phyloP scores from a whole-genome alignment of 2,797 vertebrate species.

The Coreius guichenoti region DNA sequence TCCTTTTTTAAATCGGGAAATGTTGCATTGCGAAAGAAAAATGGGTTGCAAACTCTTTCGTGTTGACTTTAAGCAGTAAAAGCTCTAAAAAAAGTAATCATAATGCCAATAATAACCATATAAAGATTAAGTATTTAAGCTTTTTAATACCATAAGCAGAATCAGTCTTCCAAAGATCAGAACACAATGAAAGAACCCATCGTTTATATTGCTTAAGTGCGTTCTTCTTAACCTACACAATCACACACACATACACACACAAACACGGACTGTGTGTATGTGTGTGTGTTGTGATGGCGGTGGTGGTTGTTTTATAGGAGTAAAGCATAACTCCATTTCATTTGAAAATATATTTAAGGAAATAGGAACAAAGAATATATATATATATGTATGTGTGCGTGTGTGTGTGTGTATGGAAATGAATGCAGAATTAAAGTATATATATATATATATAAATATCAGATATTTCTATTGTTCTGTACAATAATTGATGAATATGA shows the following conservation, averaged over 20 bases:
- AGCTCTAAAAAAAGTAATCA: not conserved
- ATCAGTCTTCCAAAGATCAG: constrained; percentile 84
- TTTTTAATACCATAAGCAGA: constrained; percentile 71
- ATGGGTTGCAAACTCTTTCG: constrained; percentile 3
- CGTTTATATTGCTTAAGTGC: constrained; percentile 53
- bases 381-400: constrained; percentile 59
- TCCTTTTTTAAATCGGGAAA: not conserved
- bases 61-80: constrained; percentile 42
- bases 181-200: constrained; percentile 56
- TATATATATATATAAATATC: constrained; percentile 70
- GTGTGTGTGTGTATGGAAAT: constrained; percentile 42
- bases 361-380: constrained; percentile 74
- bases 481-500: constrained; percentile 76
- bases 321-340: constrained; percentile 73
- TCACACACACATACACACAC: constrained; percentile 52
- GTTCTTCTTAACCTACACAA: constrained; percentile 47
- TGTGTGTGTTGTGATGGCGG: constrained; percentile 41
- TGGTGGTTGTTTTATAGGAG: constrained; percentile 75
- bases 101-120: constrained; percentile 68
- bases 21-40: not conserved
- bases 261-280: constrained; percentile 47
- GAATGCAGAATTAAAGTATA: constrained; percentile 71
- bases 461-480: constrained; percentile 76
- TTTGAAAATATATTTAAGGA: constrained; percentile 80
- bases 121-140: constrained; percentile 73